Base-by-base conservation (phyloP, 2,113 vertebrate species). In the Danionella cerebrum region DNA sequence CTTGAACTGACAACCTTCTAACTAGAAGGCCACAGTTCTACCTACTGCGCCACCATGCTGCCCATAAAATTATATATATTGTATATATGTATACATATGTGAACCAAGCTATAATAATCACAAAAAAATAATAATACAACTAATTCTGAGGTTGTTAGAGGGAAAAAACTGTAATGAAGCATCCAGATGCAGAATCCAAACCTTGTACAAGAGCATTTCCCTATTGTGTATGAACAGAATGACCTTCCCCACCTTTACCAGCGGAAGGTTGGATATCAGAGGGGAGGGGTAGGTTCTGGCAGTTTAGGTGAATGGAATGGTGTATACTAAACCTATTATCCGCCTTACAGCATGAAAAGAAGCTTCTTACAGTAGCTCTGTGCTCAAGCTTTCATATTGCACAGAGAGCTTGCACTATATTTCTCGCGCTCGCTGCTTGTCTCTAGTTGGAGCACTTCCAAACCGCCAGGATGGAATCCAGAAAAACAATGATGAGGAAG, bases 361-460 rank as follows among this genome's bases (percentile, higher is more conserved):
- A 44, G 42, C 38, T 41, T 44, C 16, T 33, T 19, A n/a, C n/a
- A n/a, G n/a, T n/a, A 11, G 19, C 8, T 1, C 38, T 55, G 8
- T 9, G 9, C 45, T 6, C 0, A 41, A 29, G 47, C 14, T 42
- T 54, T 67, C 27, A 35, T 48, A 35, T 22, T 16, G 42, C 39
- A 21, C 39, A 63, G 27, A 70, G 22, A 50, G 44, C 12, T 14
- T 36, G 7, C 47, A 5, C 39, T 44, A 69, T 51, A 44, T 75
- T 59, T 74, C 64, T 39, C 74, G 50, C 73, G 47, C 79, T 79
- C 44, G 64, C 39, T 16, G 18, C 54, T 65, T 39, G 75, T 59
- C 71, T 76, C 73, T 33, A 70, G 74, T 71, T 72, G 62, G 38
- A 74, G 65, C 70, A 13, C 1, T 22, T 47, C 67, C 66, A 78